Evolutionary conservation across 1,140 invertebrate genomes (phyloP).

Genomic region (Ooceraea biroi): DNA sequence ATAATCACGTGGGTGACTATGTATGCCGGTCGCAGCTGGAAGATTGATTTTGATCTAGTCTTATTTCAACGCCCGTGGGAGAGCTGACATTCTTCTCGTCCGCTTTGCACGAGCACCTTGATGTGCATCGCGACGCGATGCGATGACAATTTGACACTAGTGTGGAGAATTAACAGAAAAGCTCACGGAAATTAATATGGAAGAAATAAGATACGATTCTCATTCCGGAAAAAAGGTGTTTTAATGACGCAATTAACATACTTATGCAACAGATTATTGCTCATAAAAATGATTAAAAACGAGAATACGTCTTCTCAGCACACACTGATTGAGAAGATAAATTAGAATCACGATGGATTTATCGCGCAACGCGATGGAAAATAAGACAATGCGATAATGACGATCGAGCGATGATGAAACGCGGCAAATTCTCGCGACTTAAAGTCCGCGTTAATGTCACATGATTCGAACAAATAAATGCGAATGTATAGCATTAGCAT

Average conservation of each 20-base stretch:
- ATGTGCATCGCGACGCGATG: too few species aligned
- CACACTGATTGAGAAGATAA: neutral
- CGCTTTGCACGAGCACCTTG: too few species aligned
- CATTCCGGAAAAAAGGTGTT: too few species aligned
- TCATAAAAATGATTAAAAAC: neutral
- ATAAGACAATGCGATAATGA: constrained; percentile 8
- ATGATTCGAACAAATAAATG: constrained; percentile 31
- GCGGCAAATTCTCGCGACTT: constrained; percentile 2
- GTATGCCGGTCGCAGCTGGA: constrained; percentile 15
- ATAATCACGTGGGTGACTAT: constrained; percentile 31
- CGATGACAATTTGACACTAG: too few species aligned
- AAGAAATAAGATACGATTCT: too few species aligned
- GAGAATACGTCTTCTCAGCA: neutral
- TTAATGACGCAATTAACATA: too few species aligned
- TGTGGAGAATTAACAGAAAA: too few species aligned
- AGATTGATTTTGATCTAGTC: neutral
- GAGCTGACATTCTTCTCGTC: neutral
- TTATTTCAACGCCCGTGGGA: neutral
- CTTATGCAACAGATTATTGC: neutral
- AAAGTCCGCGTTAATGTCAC: constrained; percentile 26
- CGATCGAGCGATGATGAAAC: constrained; percentile 11
- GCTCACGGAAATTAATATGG: too few species aligned
- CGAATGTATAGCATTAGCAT: constrained; percentile 49
- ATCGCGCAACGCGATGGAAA: neutral
- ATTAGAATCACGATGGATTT: neutral